Base-by-base conservation (phyloP, 2,888 invertebrate species). In the Ctena decussata region DNA sequence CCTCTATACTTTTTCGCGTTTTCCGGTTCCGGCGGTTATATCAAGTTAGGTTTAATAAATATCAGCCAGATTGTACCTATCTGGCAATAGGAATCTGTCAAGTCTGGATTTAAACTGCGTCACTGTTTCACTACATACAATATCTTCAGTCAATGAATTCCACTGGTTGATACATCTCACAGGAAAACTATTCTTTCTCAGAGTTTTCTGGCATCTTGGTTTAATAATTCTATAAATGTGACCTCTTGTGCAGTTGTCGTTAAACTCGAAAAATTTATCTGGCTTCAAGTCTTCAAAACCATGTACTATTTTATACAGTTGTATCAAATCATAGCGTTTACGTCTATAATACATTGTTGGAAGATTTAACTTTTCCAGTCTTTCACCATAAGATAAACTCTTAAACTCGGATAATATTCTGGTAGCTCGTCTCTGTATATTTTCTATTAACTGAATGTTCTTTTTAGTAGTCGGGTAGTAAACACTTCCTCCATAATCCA, bases 281-380 rank as follows among this genome's bases (percentile, higher is more conserved):
- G 49, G 35, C 5, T 41, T 5, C 21, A 70, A n/a, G 24, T 70
- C 70, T 39, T 70, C 70, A 39, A 27, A 39, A 21, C 41, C 41
- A 30, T 70, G 37, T 6, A 60, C 39, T 6, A 65, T 69, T 27
- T 73, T 82, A 44, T 60, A 82, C n/a, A 77, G 41, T 39, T 82
- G 71, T 15, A 77, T 82, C 49, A 82, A 44, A 46, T 82, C 82
- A 57, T 77, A 77, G 6, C 77, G 71, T 12, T 30, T 24, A 12
- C 82, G 35, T 53, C 77, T 71, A 32, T 82, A 70, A 15, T 37
- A 24, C 41, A 82, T 71, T 11, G 65, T 72, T 49, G 82, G 82
- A 12, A 82, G 77, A 49, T 72, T 77, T 21, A 82, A 41, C 27
- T 24, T 41, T 80, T 65, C 35, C 5, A 77, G 73, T 71, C 82